A percentile compares a stretch with the other conserved stretches of the same genome.
Conservation (phyloP, 2,888 invertebrate species). For the Cheilosia scutellata region DNA sequence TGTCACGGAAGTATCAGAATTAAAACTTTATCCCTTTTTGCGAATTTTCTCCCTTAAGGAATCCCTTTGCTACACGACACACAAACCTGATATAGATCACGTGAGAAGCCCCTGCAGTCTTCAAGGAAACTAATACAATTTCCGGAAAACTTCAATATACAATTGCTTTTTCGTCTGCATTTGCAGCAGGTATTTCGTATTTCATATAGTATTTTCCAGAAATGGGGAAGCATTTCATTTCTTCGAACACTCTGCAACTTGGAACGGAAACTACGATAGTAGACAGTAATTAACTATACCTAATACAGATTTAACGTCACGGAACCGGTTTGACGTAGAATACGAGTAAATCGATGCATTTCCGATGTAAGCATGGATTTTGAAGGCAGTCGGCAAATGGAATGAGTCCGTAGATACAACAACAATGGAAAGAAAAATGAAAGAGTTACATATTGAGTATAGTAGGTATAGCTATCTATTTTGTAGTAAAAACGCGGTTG, state of each 20-base stretch:
- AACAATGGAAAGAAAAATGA: neutral
- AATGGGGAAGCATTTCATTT: conserved; percentile 45
- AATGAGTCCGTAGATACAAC: neutral
- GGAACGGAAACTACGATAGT: conserved; percentile 50
- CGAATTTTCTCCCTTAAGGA: conserved; percentile 36
- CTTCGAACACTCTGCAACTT: neutral
- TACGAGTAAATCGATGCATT: conserved; percentile 54
- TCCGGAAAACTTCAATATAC: conserved; percentile 77
- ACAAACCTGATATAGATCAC: conserved; percentile 74
- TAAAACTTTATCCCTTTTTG: conserved; percentile 76
- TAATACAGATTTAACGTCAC: conserved; percentile 67
- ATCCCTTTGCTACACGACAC: conserved; percentile 46
- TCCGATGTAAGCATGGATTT: conserved; percentile 8
- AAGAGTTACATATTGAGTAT: too few species aligned
- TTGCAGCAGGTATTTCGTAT: conserved; percentile 34
- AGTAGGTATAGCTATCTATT: too few species aligned
- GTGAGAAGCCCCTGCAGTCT: conserved; percentile 69
- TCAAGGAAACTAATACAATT: conserved; percentile 78
- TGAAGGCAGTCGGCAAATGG: neutral
- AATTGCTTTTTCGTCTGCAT: conserved; percentile 66
- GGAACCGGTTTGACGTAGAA: conserved; percentile 30
- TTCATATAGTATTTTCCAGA: conserved; percentile 14
- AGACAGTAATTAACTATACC: conserved; percentile 69
- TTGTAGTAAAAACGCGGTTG: too few species aligned
- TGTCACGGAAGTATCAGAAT: conserved; percentile 83